Evolutionary conservation across 2,113 vertebrate species (phyloP), one percentile per base, ranked within the genome.

Genomic region (Nycticebus coucang): DNA sequence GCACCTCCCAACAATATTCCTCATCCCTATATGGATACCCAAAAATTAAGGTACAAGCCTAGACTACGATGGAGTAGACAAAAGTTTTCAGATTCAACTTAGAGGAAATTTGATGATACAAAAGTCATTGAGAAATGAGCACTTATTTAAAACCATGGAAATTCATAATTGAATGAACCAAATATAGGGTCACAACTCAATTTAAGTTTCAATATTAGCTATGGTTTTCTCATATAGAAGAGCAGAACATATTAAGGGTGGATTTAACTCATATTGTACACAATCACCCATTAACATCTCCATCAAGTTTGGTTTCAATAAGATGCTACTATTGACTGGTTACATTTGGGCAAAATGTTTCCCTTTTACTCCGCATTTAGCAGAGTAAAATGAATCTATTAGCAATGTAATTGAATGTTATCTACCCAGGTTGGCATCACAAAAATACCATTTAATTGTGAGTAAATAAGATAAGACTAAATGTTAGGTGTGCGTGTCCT

Each of bases 151-250:
- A 93, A 74, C 21, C 55, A 91, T 35, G 92, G 7, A 92, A 91
- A 78, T 84, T 74, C 55, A 91, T 93, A 88, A 92, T 71, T 87
- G 80, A 92, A 62, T 85, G 64, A 94, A 64, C 24, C 22, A 89
- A 95, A 97, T 93, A 57, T 7, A 84, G 18, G n/a, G 79, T 60
- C 50, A 79, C n/a, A 87, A 64, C 88, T 94, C 41, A 86, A 79
- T 87, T 96, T 91, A 41, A 60, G 11, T 78, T 95, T 95, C 45
- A 50, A 90, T 90, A 19, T 69, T 41, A 82, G 45, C 66, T 66
- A 66, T 75, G 74, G n/a, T 91, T 94, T 91, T 95, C 64, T 95
- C 89, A 93, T 75, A 71, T 21, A 91, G 9, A 55, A 89, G 95
- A 93, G 21, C 17, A 92, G 18, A 80, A 30, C 17, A 55, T 62